Evolutionary conservation across 2,113 vertebrate genomes (phyloP).

Genomic region (Oreochromis niloticus): DNA sequence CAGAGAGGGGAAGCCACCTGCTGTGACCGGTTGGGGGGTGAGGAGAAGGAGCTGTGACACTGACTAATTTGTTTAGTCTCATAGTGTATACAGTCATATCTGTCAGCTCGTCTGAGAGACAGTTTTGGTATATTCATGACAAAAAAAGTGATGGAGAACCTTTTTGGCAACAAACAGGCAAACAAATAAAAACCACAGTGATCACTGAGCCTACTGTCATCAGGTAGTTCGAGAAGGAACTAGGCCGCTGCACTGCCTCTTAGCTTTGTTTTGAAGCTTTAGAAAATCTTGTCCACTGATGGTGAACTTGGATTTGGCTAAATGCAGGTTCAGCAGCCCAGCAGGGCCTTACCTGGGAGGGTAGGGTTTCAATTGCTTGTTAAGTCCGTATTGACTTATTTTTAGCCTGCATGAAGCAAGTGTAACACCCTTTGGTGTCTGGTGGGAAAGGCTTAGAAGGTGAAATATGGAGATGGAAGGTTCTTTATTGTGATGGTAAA

Average conservation of each 20-base stretch:
- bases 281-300: neutral
- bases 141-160: neutral
- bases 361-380: neutral
- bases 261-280: neutral
- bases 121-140: neutral
- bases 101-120: neutral
- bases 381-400: neutral
- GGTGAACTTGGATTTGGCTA: neutral
- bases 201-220: neutral
- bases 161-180: neutral
- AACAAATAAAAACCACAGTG: neutral
- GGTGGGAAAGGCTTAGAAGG: neutral
- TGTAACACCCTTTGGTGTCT: neutral
- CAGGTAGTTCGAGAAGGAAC: neutral
- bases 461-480: neutral
- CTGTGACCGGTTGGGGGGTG: neutral
- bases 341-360: neutral
- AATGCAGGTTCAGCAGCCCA: neutral
- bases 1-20: neutral
- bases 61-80: neutral
- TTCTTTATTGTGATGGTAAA: neutral
- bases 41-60: neutral
- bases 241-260: rapidly evolving
- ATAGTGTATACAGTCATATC: neutral
- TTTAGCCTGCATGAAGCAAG: neutral